phyloP scores from a whole-genome alignment of 2,113 vertebrate genomes.

The Irena cyanogastra region DNA sequence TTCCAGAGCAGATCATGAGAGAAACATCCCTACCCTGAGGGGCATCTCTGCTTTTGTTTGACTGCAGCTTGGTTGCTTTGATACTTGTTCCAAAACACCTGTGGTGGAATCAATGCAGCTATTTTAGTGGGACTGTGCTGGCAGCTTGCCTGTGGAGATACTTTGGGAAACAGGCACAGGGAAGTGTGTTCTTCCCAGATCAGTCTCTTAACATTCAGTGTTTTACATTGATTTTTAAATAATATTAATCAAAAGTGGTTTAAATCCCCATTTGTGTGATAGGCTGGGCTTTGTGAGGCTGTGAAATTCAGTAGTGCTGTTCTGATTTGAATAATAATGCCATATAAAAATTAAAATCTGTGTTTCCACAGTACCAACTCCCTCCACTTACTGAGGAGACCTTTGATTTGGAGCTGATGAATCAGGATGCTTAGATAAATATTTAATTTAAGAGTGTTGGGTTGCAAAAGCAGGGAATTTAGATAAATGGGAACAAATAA shows the following conservation, averaged over 20 bases:
- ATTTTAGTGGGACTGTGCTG: not conserved
- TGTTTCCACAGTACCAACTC: not conserved
- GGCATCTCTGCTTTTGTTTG: not conserved
- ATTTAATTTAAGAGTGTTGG: not conserved
- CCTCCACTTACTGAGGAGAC: not conserved
- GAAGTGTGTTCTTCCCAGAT: not conserved
- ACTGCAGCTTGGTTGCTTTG: not conserved
- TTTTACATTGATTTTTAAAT: not conserved
- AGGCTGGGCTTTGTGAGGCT: not conserved
- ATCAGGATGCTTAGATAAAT: not conserved
- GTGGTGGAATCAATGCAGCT: not conserved
- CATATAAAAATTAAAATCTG: not conserved
- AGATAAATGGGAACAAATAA: not conserved
- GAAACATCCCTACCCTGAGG: fast-evolving
- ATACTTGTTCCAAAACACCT: slow-evolving; percentile 31
- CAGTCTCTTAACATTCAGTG: not conserved
- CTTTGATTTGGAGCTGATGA: not conserved
- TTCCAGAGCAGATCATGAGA: not conserved
- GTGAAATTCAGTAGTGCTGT: fast-evolving
- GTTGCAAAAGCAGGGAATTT: not conserved
- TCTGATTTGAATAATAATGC: not conserved
- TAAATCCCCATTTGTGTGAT: fast-evolving
- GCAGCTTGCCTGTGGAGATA: not conserved
- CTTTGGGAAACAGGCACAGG: not conserved
- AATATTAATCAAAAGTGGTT: not conserved